Base-by-base conservation (phyloP, 2,113 vertebrate species). In the Neomonachus schauinslandi region DNA sequence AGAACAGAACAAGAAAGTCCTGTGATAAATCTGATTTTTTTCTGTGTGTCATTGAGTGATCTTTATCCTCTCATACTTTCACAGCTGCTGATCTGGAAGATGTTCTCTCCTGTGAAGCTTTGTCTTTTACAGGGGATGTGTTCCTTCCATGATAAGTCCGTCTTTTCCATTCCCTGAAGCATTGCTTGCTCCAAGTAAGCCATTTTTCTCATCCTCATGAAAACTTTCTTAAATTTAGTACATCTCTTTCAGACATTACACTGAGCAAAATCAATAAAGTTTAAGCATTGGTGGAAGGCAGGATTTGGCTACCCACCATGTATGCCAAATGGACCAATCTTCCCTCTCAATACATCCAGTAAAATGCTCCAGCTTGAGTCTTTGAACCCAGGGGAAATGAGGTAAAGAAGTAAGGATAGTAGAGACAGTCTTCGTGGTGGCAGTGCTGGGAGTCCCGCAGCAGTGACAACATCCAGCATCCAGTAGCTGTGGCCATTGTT, bases 41-140 rank as follows among this genome's bases (percentile, higher is more conserved):
- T 36, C 4, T 28, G 31, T 67, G 49, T 53, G 31, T 71, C 31
- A 18, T 0, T 7, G 21, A 49, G 31, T 14, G 24, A 31, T 8
- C 28, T 18, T 7, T 99, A 98, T 2, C 98, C 95, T 4, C 97
- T 98, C 55, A 67, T 97, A 99, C 99, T 83, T 99, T 99, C 72
- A 99, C 55, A 8, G 99, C 99, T 1, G 99, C 85, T 99, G 99
- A 69, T 98, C 97, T 98, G 99, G 99, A 98, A 99, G 99, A 96
- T 99, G 99, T 94, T 99, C 99, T 77, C 98, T 98, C 91, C 93
- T 0, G 98, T 99, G 96, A 99, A 98, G 46, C 98, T 98, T 22
- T 98, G 99, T 85, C 86, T 81, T 57, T n/a, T 33, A 59, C 42
- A 36, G 51, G 8, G 14, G 22, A 49, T 13, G 0, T 31, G 13